phyloP scores from a whole-genome alignment of 2,113 vertebrate genomes.

The Danio rerio region GRCz12tu NC_133184.1:50565501-50566000 shows the following conservation, averaged over 20 bases:
- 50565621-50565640: no score
- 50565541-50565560: no score
- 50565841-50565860: constrained; percentile 73
- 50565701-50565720: no score
- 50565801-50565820: constrained; percentile 78
- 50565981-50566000: constrained; percentile 67
- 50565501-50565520: no score
- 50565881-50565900: constrained; percentile 77
- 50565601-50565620: no score
- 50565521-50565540: no score
- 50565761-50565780: constrained; percentile 71
- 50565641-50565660: no score
- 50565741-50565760: constrained; percentile 77
- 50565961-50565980: constrained; percentile 66
- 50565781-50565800: constrained; percentile 78
- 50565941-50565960: constrained; percentile 78
- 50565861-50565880: constrained; percentile 76
- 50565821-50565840: constrained; percentile 66
- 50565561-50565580: no score
- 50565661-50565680: no score
- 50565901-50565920: constrained; percentile 76
- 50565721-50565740: constrained; percentile 72
- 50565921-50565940: constrained; percentile 76
- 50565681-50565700: no score
- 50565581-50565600: no score